A percentile compares a stretch with the other conserved stretches of the same genome.
These are phyloP conservation scores for Pegoplata infirma DNA, from an alignment of 2,888 invertebrate genomes.

Conservation along the genomic window DNA sequence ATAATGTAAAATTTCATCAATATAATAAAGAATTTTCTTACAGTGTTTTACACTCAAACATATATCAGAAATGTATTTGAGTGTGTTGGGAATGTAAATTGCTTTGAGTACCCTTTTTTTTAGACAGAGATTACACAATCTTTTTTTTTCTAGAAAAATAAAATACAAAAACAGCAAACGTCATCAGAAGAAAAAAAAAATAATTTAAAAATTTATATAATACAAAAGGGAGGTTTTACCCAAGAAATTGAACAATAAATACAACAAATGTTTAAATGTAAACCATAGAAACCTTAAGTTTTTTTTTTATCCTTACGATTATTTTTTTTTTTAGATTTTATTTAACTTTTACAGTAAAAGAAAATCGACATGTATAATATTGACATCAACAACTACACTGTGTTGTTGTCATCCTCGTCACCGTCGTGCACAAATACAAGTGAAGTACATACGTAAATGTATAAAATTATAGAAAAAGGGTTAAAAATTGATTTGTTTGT, in stretches of 20 bases:
- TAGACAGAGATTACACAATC: background rate
- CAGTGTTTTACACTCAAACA: too few species aligned
- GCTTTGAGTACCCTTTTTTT: slow-evolving; percentile 5
- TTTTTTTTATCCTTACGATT: slow-evolving; percentile 27
- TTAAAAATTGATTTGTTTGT: slow-evolving; percentile 57
- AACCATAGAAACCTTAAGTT: slow-evolving; percentile 38
- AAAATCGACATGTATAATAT: slow-evolving; percentile 38
- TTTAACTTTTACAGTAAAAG: slow-evolving; percentile 43
- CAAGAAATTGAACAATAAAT: slow-evolving; percentile 14
- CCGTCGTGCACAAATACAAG: slow-evolving; percentile 8
- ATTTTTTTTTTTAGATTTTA: slow-evolving; percentile 32
- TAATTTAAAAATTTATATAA: background rate
- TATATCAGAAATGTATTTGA: too few species aligned
- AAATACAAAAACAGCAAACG: slow-evolving; percentile 15
- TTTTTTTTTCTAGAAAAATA: background rate
- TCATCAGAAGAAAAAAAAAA: background rate
- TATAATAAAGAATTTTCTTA: too few species aligned
- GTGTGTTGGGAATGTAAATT: slow-evolving; percentile 28
- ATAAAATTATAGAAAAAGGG: slow-evolving; percentile 31
- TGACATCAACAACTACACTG: slow-evolving; percentile 23
- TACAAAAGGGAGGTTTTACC: slow-evolving; percentile 13
- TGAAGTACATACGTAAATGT: background rate
- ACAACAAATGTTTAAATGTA: slow-evolving; percentile 19
- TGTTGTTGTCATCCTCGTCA: background rate
- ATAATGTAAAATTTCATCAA: too few species aligned